A percentile compares a stretch with the other conserved stretches of the same genome.
These are phyloP conservation scores for Thymelicus acteon DNA, from an alignment of 2,888 invertebrate species.

Conservation along the genomic window DNA sequence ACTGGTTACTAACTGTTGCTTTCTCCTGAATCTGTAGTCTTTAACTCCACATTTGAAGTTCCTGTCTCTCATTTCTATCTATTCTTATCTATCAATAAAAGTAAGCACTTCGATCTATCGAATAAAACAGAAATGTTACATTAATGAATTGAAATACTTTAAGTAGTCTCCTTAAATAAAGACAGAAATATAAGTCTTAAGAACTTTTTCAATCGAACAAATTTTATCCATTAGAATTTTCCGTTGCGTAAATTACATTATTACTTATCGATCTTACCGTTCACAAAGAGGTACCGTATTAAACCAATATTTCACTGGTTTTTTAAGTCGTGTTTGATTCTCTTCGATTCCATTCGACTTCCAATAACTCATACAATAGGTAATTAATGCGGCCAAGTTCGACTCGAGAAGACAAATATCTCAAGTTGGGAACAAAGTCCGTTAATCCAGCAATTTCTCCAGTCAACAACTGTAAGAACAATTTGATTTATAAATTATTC, in stretches of 20 bases:
- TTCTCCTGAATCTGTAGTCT: no score
- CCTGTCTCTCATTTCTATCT: no score
- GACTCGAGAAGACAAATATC: constrained; percentile 41
- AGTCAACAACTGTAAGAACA: constrained; percentile 29
- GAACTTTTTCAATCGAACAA: not conserved
- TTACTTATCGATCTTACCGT: not conserved
- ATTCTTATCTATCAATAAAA: no score
- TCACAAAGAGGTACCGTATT: not conserved
- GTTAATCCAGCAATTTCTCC: constrained; percentile 29
- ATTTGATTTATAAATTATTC: constrained; percentile 36
- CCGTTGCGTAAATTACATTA: not conserved
- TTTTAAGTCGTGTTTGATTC: constrained; percentile 19
- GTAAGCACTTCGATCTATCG: no score
- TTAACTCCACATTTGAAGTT: no score
- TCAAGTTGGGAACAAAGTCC: constrained; percentile 28
- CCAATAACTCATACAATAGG: constrained; percentile 39
- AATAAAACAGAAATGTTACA: no score
- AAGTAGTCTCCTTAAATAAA: no score
- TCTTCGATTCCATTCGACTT: constrained; percentile 23
- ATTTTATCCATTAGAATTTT: not conserved
- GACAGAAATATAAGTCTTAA: no score
- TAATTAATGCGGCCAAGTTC: constrained; percentile 42
- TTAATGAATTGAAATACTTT: no score
- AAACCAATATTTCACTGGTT: constrained; percentile 4
- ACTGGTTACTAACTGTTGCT: no score